Percentiles rank a stretch among this genome's conserved stretches.
These are phyloP conservation scores for Excalfactoria chinensis DNA, from an alignment of 2,113 vertebrate species.

Conservation along the genomic window DNA sequence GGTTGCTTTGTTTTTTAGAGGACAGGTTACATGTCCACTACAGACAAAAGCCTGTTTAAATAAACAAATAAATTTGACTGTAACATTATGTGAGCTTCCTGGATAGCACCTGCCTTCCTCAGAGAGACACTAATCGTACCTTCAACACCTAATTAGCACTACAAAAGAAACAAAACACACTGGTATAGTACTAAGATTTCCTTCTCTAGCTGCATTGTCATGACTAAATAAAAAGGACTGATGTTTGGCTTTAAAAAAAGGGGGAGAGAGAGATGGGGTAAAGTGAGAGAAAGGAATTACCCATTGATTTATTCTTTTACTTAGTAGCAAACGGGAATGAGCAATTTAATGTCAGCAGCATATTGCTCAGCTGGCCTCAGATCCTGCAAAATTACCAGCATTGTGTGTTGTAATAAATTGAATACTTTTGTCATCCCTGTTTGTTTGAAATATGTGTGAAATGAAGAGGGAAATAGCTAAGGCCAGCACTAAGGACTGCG, in stretches of 20 bases:
- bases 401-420: conserved; percentile 62
- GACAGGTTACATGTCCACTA: neutral
- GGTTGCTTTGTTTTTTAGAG: neutral
- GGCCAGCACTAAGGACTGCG: neutral
- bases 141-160: conserved; percentile 41
- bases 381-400: conserved; percentile 50
- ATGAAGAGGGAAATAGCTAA: conserved; percentile 58
- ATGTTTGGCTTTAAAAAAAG: conserved; percentile 53
- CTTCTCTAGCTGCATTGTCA: neutral
- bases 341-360: conserved; percentile 66
- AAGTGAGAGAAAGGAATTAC: conserved; percentile 42
- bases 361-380: conserved; percentile 52
- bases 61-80: conserved; percentile 19
- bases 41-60: neutral
- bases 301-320: conserved; percentile 66
- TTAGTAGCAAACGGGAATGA: conserved; percentile 64
- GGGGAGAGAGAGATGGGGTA: neutral
- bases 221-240: conserved; percentile 47
- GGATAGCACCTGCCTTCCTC: neutral
- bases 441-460: conserved; percentile 67
- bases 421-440: conserved; percentile 51
- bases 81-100: neutral
- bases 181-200: neutral
- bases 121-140: neutral
- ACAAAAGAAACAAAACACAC: conserved; percentile 2